A percentile compares a stretch with the other conserved stretches of the same genome.
These are phyloP conservation scores for Cygnus olor DNA, from an alignment of 2,797 vertebrate genomes.

Conservation along the genomic window DNA sequence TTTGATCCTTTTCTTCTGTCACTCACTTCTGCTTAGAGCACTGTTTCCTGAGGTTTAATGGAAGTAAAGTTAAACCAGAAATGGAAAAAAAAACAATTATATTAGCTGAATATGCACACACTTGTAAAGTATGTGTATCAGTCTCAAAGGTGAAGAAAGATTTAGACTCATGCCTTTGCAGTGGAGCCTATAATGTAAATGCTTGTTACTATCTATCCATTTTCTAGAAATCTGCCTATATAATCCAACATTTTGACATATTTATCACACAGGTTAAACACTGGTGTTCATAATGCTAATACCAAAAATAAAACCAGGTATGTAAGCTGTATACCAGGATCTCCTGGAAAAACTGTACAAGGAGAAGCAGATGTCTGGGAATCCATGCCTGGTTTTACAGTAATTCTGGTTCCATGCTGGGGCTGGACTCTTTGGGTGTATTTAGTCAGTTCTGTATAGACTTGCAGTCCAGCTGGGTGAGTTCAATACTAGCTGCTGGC, in stretches of 20 bases:
- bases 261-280: not conserved
- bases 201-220: not conserved
- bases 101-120: not conserved
- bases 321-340: not conserved
- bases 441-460: conserved; percentile 18
- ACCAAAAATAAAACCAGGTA: not conserved
- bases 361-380: not conserved
- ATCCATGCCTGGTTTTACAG: conserved; percentile 21
- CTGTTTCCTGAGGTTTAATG: not conserved
- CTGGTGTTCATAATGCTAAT: not conserved
- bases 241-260: not conserved
- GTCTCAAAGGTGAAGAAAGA: not conserved
- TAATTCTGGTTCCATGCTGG: not conserved
- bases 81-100: not conserved
- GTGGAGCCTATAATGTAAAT: not conserved
- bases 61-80: not conserved
- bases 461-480: conserved; percentile 14
- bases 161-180: not conserved
- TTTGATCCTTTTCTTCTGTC: not conserved
- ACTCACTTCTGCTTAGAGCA: not conserved
- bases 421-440: not conserved
- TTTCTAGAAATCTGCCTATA: not conserved
- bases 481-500: conserved; percentile 35
- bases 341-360: not conserved
- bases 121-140: not conserved